Evolutionary conservation across 2,888 invertebrate species (phyloP), one percentile per base, ranked within the genome.

Genomic region (Lepidocyrtinus sp.): DNA sequence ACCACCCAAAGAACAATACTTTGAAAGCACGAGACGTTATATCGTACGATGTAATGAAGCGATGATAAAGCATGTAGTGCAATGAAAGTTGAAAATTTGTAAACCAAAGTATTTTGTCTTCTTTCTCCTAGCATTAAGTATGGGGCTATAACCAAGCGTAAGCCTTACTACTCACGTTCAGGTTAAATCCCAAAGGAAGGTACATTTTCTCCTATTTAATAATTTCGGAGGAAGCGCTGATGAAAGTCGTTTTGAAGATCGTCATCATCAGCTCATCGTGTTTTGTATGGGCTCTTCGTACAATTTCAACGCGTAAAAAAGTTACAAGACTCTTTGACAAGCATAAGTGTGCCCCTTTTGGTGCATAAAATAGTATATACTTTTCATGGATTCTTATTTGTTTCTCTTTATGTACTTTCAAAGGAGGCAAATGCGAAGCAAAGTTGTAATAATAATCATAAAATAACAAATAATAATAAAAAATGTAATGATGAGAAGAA

Each of bases 391-490:
- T 50, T 12, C 50, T n/a, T 12, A 50, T 17, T 12, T 50, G 50
- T 12, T 50, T 36, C 36, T 50, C 50, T 50, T 50, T 36, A 36
- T 36, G 5, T 36, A 12, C 36, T 7, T 12, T 50, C n/a, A 50
- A 50, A 50, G 50, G 50, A 50, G 50, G 12, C 50, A 50, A n/a
- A 50, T 50, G n/a, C 50, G 17, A 64, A 71, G 61, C 67, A 25
- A 21, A 71, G 71, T 77, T 67, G 77, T 77, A 77, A 77, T 77
- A 72, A 77, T 77, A 77, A 77, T 25, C 77, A 72, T 77, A 77
- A 77, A 77, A 77, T 71, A 46, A 72, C 72, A 61, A 50, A 77
- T 77, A 77, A 77, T 77, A 77, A 77, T 77, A 77, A 77, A 77
- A 77, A 71, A 12, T 65, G 78, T 78, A 78, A 78, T 78, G 72